Base-by-base conservation (phyloP, 2,888 invertebrate genomes). In the Athalia rosae region DNA sequence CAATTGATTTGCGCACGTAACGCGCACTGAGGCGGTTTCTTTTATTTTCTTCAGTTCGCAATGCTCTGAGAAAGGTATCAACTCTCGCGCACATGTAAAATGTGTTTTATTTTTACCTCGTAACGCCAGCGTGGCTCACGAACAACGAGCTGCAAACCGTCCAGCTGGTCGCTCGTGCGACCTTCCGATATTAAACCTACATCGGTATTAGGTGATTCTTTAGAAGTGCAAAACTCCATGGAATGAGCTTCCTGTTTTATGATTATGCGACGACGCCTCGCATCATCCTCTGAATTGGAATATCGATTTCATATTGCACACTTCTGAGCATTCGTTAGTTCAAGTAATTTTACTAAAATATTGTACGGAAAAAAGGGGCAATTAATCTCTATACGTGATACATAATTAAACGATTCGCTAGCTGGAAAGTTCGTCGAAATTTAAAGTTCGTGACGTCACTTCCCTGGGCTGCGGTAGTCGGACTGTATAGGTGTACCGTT, bases 401-500 rank as follows among this genome's bases (percentile, higher is more conserved):
- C 62, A 62, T 11, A 7, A 6, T 61, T 9, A 8, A 9, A 3
- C 11, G 45, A 13, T 3, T 63, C 6, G 45, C 11, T 9, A 1
- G 62, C 62, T n/a, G 62, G 8, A n/a, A 45, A 4, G 62, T 8
- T 62, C 62, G 62, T 62, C 5, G 41, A 61, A 61, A 45, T 63
- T 45, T 63, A 45, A 8, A 11, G 3, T 6, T 45, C 13, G n/a
- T 64, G 47, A 64, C 64, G 64, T 64, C 64, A 64, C 15, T 6
- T 64, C 15, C 13, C 47, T 28, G 0, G 28, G 41, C 53, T 50
- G 53, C 67, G 50, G 50, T 53, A 11, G 28, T 15, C 50, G 11
- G 67, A 28, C 11, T 66, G 66, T 59, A 8, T 53, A 64, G 53
- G n/a, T 50, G 11, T 50, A 67, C 67, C 53, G 67, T 67, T 67